Evolutionary conservation across 2,797 vertebrate genomes (phyloP), one percentile per base, ranked within the genome.

Genomic region (Esox masquinongy): DNA sequence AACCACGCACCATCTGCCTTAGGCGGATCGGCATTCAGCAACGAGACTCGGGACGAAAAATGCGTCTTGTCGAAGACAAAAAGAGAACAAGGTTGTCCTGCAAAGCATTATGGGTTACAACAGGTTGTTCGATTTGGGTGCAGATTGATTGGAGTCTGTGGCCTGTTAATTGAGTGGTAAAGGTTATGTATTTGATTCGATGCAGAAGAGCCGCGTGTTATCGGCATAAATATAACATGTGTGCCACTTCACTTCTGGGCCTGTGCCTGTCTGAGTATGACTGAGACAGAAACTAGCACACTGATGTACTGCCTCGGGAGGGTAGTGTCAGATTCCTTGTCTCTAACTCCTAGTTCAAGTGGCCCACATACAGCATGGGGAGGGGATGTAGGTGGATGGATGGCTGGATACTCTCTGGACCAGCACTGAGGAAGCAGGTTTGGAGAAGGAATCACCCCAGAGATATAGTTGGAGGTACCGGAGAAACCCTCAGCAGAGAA

Each of bases 381-480:
- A 24, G 39, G 76, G 73, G 80, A 79, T 82, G 87, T 88, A 89
- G 88, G 88, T 77, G 74, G 80, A 78, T 82, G 87, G 88, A 89
- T 89, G 88, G 87, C 82, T 83, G 84, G 89, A 85, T 88, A 77
- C 87, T 87, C 88, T 88, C 88, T 87, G 80, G 85, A 88, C 82
- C 70, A 80, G 84, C 82, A 83, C 85, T 84, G 86, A 89, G 88
- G 90, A 88, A 90, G 90, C 89, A 87, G 86, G 88, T 90, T 88
- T 82, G 80, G 80, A 43, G 56, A 90, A 89, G 84, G 53, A 36
- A 26, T 77, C 88, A 90, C 92, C 90, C 90, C 67, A 84, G 91
- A 92, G 91, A 90, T 47, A 92, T 87, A 86, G 90, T 88, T 89
- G 87, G 84, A 91, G 90, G 88, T 89, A 88, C 86, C 88, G 88